phyloP scores from a whole-genome alignment of 2,888 invertebrate species.

The Amphipyra berbera region DNA sequence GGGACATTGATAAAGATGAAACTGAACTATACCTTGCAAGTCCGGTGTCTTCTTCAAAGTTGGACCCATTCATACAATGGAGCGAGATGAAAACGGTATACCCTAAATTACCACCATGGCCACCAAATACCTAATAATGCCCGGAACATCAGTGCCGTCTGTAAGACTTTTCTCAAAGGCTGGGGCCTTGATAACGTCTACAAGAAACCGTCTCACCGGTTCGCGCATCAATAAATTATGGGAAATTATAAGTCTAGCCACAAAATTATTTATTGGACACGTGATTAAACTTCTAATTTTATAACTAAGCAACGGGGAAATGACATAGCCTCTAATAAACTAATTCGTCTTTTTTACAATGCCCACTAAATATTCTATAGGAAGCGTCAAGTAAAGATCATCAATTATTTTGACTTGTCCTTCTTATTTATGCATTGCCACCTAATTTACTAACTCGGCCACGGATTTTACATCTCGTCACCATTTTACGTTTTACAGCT shows the following conservation, averaged over 20 bases:
- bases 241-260: slow-evolving; percentile 9
- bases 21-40: too few relatives aligned
- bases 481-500: slow-evolving; percentile 12
- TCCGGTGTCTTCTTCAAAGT: too few relatives aligned
- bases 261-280: slow-evolving; percentile 9
- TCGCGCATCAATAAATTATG: not conserved
- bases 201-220: too few relatives aligned
- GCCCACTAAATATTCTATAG: slow-evolving; percentile 12
- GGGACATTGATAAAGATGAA: too few relatives aligned
- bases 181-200: too few relatives aligned
- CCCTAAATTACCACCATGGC: too few relatives aligned
- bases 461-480: slow-evolving; percentile 22
- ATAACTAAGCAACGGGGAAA: slow-evolving; percentile 8
- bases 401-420: slow-evolving; percentile 20
- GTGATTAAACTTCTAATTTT: slow-evolving; percentile 8
- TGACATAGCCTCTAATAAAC: slow-evolving; percentile 9
- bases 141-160: too few relatives aligned
- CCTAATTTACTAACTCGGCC: slow-evolving; percentile 16
- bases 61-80: too few relatives aligned
- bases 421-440: slow-evolving; percentile 17
- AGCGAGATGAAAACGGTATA: too few relatives aligned
- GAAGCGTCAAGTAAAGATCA: slow-evolving; percentile 18
- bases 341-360: slow-evolving; percentile 10
- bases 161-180: too few relatives aligned
- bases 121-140: too few relatives aligned